A percentile compares a stretch with the other conserved stretches of the same genome.
Evolutionary conservation across 2,888 invertebrate genomes (phyloP).

Genomic region (Achlya flavicornis): DNA sequence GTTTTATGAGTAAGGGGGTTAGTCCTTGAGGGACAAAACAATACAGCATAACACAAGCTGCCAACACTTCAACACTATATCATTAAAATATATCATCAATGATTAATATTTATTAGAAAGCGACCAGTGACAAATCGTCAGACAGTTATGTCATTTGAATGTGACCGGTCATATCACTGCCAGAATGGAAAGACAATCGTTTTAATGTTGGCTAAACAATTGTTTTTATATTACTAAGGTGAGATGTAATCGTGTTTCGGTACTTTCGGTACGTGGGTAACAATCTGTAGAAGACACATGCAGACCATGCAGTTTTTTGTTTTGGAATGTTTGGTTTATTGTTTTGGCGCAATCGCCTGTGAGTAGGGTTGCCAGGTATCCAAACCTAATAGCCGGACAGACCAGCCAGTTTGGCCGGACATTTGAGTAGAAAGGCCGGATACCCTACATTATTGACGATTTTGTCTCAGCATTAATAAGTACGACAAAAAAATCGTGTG

Average conservation of each 20-base stretch:
- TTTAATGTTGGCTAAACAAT: slow-evolving; percentile 14
- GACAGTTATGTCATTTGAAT: slow-evolving; percentile 6
- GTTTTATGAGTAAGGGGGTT: no score
- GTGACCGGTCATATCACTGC: background rate
- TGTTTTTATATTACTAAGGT: background rate
- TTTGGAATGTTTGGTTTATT: background rate
- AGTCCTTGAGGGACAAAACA: background rate
- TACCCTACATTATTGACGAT: no score
- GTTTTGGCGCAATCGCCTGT: no score
- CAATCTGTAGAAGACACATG: background rate
- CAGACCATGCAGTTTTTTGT: background rate
- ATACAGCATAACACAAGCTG: background rate
- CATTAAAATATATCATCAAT: background rate
- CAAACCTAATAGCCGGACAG: no score
- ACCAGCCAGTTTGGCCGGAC: no score
- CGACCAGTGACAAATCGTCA: slow-evolving; percentile 13
- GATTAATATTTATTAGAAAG: slow-evolving; percentile 26
- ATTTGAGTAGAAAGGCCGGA: no score
- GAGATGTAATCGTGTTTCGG: background rate
- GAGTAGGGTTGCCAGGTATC: no score
- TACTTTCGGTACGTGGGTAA: background rate
- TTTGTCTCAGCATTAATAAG: no score
- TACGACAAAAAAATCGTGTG: no score
- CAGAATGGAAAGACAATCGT: slow-evolving; percentile 1
- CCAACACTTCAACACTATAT: background rate